Evolutionary conservation across 2,113 vertebrate genomes (phyloP).

Genomic region (Pteropus alecto): DNA sequence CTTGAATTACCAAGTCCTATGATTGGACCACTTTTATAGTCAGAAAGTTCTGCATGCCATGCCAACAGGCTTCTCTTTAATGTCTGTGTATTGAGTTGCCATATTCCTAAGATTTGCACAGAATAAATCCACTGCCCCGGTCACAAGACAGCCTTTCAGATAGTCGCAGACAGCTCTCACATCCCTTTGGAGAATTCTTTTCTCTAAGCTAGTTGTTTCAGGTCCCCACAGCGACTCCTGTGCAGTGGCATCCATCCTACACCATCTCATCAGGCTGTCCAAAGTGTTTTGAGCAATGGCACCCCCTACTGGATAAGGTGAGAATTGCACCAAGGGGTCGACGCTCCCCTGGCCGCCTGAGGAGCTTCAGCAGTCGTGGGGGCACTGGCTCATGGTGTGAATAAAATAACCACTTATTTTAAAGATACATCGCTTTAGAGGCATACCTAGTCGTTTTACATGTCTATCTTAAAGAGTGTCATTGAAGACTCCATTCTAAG

Average conservation of each 20-base stretch:
- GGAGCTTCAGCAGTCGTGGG: fast-evolving
- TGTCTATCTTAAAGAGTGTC: background rate
- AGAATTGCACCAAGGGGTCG: background rate
- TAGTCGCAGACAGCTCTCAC: background rate
- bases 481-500: background rate
- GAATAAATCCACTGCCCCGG: background rate
- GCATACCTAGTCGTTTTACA: background rate
- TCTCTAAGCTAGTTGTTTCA: background rate
- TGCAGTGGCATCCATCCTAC: background rate
- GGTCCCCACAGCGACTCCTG: background rate
- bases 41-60: background rate
- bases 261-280: background rate
- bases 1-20: background rate
- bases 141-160: background rate
- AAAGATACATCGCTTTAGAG: background rate
- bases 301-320: background rate
- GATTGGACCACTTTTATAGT: background rate
- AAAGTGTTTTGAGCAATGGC: background rate
- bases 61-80: background rate
- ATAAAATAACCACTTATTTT: background rate
- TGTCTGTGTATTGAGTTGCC: background rate
- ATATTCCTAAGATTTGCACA: background rate
- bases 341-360: background rate
- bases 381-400: background rate
- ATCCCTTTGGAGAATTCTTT: conserved; percentile 1